Percentiles rank a stretch among this genome's conserved stretches.
These are phyloP conservation scores for Dendrophyllia cribrosa DNA, from an alignment of 64 coral and sea anemone genomes.

Conservation along the genomic window DNA sequence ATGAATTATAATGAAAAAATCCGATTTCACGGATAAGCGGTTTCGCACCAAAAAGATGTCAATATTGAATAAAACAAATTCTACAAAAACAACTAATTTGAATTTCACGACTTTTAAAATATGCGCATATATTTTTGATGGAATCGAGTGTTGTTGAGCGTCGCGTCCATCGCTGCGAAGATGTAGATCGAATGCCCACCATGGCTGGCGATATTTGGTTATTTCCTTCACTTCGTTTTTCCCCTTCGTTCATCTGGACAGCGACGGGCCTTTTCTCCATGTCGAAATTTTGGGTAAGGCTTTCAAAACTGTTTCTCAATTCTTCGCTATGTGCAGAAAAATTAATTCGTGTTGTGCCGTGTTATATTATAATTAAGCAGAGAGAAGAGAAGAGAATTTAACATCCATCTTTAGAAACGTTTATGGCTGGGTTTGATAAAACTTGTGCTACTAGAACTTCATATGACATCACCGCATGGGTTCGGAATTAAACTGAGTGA, in stretches of 20 bases:
- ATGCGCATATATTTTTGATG: not conserved
- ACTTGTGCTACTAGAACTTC: too few species aligned
- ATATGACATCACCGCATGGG: too few species aligned
- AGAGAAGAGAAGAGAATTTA: too few species aligned
- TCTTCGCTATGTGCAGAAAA: not conserved
- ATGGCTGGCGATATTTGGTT: conserved; percentile 45
- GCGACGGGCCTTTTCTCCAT: not conserved
- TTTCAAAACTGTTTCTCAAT: not conserved
- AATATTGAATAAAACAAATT: not conserved
- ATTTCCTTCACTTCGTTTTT: not conserved
- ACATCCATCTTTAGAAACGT: too few species aligned
- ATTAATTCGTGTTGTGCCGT: not conserved
- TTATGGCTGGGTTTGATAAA: too few species aligned
- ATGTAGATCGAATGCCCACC: not conserved
- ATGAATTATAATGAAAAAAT: too few species aligned
- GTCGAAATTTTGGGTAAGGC: conserved; percentile 26
- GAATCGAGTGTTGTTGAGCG: not conserved
- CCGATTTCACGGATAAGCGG: too few species aligned
- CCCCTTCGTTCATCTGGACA: not conserved
- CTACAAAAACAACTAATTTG: too few species aligned
- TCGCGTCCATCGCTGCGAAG: not conserved
- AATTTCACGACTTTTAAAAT: not conserved
- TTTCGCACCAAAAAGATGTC: too few species aligned
- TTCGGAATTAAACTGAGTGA: too few species aligned
- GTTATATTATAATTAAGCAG: not conserved